Percentiles rank a stretch among this genome's conserved stretches.
Evolutionary conservation across 1,140 invertebrate species (phyloP).

Genomic region (Magallana ariakensis): DNA sequence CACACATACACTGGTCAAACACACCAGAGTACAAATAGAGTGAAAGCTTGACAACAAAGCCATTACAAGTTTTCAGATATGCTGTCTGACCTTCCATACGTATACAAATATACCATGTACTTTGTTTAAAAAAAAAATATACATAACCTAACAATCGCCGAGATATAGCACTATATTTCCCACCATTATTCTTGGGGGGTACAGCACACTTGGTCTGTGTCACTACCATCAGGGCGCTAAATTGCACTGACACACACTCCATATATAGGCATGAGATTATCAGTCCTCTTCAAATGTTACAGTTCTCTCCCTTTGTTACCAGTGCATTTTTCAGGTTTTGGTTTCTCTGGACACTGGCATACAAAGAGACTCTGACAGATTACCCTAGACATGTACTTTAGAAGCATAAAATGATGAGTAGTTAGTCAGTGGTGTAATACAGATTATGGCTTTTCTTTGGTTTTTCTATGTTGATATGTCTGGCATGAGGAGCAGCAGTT

Average conservation of each 20-base stretch:
- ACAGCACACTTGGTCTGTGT: neutral
- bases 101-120: neutral
- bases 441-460: constrained; percentile 25
- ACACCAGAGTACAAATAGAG: no score
- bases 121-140: neutral
- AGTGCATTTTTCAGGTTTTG: neutral
- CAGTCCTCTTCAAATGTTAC: neutral
- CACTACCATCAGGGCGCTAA: neutral
- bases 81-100: neutral
- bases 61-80: no score
- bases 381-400: constrained; percentile 19
- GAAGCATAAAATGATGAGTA: constrained; percentile 4
- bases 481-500: constrained; percentile 18
- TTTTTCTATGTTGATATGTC: constrained; percentile 27
- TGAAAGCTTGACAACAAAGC: no score
- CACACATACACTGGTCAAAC: neutral
- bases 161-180: neutral
- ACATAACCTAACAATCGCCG: neutral
- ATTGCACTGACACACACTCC: neutral
- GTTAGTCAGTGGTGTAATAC: neutral
- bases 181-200: neutral
- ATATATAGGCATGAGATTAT: neutral
- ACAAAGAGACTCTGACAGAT: neutral
- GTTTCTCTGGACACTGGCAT: neutral
- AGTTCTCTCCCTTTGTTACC: neutral